phyloP scores from a whole-genome alignment of 2,797 vertebrate genomes.

The Champsocephalus gunnari region DNA sequence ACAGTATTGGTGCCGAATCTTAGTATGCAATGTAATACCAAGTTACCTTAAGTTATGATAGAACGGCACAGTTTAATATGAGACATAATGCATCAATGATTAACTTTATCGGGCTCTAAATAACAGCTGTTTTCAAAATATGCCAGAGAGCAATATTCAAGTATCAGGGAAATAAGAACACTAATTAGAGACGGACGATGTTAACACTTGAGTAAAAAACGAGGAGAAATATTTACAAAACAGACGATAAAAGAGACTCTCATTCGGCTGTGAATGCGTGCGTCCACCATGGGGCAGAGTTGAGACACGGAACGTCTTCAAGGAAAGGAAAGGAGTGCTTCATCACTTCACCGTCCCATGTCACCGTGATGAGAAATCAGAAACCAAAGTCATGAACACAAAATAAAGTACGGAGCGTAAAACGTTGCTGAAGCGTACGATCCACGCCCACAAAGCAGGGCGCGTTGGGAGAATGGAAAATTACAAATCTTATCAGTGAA shows the following conservation, averaged over 20 bases:
- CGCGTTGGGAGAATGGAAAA: slow-evolving; percentile 45
- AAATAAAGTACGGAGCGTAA: too few relatives aligned
- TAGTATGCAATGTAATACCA: neutral
- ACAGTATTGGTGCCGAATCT: neutral
- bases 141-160: fast-evolving
- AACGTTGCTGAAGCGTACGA: neutral
- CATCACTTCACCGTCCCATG: neutral
- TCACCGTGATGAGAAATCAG: neutral
- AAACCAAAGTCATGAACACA: neutral
- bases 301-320: slow-evolving; percentile 44
- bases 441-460: neutral
- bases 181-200: neutral
- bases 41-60: neutral
- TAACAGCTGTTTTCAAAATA: neutral
- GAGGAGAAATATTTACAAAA: neutral
- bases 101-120: neutral
- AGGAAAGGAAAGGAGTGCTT: neutral
- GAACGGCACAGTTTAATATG: neutral
- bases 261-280: slow-evolving; percentile 22
- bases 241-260: neutral
- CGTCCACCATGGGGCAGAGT: slow-evolving; percentile 74
- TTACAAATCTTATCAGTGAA: slow-evolving; percentile 52
- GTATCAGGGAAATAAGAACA: neutral
- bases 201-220: neutral
- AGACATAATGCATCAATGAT: neutral